These are phyloP conservation scores for Alosa alosa DNA, from an alignment of 2,113 vertebrate genomes.

Conservation along the genomic window DNA sequence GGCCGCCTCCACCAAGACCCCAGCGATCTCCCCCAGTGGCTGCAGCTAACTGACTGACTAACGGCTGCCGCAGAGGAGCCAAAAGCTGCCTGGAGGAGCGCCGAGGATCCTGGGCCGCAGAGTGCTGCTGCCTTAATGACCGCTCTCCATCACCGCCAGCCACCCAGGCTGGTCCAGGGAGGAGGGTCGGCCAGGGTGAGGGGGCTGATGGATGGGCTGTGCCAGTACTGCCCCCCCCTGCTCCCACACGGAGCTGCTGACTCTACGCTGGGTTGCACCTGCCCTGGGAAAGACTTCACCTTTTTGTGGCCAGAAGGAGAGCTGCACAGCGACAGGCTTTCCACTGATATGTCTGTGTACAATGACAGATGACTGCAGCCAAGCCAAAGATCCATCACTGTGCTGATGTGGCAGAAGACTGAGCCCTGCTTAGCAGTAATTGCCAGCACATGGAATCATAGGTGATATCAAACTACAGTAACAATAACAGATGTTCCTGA, in stretches of 20 bases:
- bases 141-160: conserved; percentile 47
- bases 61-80: background rate
- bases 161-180: conserved; percentile 25
- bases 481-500: background rate
- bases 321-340: background rate
- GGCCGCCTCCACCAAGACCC: background rate
- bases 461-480: background rate
- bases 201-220: conserved; percentile 46
- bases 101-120: conserved; percentile 3
- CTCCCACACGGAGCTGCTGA: background rate
- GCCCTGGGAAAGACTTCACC: background rate
- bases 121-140: conserved; percentile 46
- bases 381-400: background rate
- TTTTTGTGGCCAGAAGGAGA: background rate
- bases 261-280: background rate
- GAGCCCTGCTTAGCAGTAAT: background rate
- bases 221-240: conserved; percentile 25
- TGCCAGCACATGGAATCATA: background rate
- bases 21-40: background rate
- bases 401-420: background rate
- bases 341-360: background rate
- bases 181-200: conserved; percentile 43
- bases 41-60: background rate
- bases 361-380: background rate
- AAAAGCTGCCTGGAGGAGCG: background rate